These are phyloP conservation scores for Ellobius talpinus DNA, from an alignment of 2,113 vertebrate species.

Conservation along the genomic window DNA sequence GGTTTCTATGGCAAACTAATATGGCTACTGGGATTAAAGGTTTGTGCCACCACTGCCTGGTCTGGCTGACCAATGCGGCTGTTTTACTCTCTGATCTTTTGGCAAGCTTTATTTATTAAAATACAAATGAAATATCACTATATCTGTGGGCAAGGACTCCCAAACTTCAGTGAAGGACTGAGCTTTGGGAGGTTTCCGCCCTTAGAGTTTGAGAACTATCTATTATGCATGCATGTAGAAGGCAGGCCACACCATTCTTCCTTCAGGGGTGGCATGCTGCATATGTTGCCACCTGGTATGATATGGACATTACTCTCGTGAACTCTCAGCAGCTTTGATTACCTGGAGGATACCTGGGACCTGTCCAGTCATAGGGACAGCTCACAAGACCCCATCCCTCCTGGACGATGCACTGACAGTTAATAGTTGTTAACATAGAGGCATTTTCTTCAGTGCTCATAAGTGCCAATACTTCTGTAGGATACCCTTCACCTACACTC, in stretches of 20 bases:
- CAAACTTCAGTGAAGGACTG: background rate
- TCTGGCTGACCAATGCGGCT: accelerated
- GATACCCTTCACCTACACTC: background rate
- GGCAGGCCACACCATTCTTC: background rate
- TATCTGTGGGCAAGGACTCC: background rate
- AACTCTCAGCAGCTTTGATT: background rate
- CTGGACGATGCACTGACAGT: background rate
- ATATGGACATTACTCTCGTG: background rate
- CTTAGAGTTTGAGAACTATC: background rate
- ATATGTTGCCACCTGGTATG: background rate
- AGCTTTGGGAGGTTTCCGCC: background rate
- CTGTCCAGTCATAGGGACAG: background rate
- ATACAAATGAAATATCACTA: too few relatives aligned
- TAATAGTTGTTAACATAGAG: background rate
- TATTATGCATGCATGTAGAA: too few relatives aligned
- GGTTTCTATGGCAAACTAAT: too few relatives aligned
- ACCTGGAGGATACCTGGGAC: background rate
- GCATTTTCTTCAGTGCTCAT: background rate
- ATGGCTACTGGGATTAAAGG: too few relatives aligned
- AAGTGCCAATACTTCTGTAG: background rate
- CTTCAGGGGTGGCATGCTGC: background rate
- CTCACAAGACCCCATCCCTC: background rate
- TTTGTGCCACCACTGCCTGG: too few relatives aligned
- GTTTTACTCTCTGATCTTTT: too few relatives aligned
- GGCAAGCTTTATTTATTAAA: too few relatives aligned